Evolutionary conservation across 2,888 invertebrate species (phyloP), one percentile per base, ranked within the genome.

Genomic region (Eulithis prunata): DNA sequence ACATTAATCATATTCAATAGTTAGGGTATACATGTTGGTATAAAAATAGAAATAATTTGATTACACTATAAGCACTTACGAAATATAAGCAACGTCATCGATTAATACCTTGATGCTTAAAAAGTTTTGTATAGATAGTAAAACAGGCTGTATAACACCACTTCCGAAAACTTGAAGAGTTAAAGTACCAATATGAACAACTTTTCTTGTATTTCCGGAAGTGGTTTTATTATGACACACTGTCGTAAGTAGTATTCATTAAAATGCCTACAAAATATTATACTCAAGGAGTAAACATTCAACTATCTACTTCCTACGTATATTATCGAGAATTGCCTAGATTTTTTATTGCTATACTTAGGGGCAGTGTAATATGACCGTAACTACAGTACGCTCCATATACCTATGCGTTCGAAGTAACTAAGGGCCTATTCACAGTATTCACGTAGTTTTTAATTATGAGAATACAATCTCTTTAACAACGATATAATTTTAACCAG

Each of bases 191-290:
- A 32, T 5, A 5, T 32, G 6, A 32, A 32, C 32, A 32, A 32
- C 32, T 32, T 32, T 32, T 32, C 4, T 32, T 32, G 4, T 6
- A 21, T 21, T 21, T 21, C 2, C 32, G 32, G 32, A 6, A 32
- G 32, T 32, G 32, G 21, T 21, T 21, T 2, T 2, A 21, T 2
- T 21, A n/a, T n/a, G n/a, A n/a, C n/a, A n/a, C 21, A 21, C 21
- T 21, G 21, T 21, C n/a, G 2, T 21, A 32, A 3, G 11, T 8
- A 57, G 13, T 52, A 21, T 49, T 49, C 21, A 21, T 49, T 21
- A 52, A 59, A 59, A 32, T 45, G 41, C 49, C 55, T 62, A 62
- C 62, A 62, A 62, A 62, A 56, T 55, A 56, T 41, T 41, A 28
- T 38, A 49, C 21, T 1, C 14, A n/a, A 7, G 47, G 57, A 49